Evolutionary conservation across 2,113 vertebrate genomes (phyloP), one percentile per base, ranked within the genome.

Genomic region (Mungos mungo): DNA sequence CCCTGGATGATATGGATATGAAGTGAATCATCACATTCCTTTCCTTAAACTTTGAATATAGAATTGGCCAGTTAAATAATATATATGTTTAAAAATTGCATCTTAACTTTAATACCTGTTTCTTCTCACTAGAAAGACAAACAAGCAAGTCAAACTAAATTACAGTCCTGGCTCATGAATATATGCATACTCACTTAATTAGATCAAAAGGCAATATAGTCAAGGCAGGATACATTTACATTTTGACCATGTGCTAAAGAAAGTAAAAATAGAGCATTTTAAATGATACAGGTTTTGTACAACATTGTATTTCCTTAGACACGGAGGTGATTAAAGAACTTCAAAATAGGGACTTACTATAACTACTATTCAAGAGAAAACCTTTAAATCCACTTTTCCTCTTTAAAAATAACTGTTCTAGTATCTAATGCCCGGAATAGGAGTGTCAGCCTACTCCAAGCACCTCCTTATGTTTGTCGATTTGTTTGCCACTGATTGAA

Each of bases 231-330:
- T 68, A 31, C 4, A 47, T n/a, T 88, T 14, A 35, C 33, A 88
- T n/a, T 96, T 87, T 47, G 31, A 15, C 3, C n/a, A 83, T 35
- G 0, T 82, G 7, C 21, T 74, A 77, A 81, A 81, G 50, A 54
- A 93, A 72, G 33, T 77, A 79, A 91, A 93, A 69, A 79, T 19
- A 81, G 13, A 91, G 13, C 10, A 87, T 81, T 94, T 90, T 31
- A 81, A 93, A 33, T 93, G 19, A 9, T 52, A 45, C 54, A 74
- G 23, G 1, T 93, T 88, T 66, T 89, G 27, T 79, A 41, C 0
- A 90, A 38, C 86, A 6, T 41, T 95, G 87, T 94, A 88, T 87
- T 91, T 81, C 45, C 50, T 76, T 79, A 54, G 15, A 74, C 21
- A 38, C 38, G 52, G 45, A 90, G 16, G 11, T 7, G 60, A 83